These are phyloP conservation scores for Eueremaeus valkanovi DNA, from an alignment of 2,888 invertebrate species.

Conservation along the genomic window DNA sequence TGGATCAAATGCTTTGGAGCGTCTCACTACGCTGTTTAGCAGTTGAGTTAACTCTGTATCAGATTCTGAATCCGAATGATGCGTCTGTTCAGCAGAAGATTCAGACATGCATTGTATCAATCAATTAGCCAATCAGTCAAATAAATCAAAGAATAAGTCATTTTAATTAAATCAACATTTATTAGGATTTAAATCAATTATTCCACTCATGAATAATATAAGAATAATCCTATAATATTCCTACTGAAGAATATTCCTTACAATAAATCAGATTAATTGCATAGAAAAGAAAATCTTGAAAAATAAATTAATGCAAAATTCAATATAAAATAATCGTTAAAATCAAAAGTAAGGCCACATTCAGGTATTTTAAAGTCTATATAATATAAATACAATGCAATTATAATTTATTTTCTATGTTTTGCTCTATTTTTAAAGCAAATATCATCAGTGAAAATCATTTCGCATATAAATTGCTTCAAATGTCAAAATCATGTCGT, in stretches of 20 bases:
- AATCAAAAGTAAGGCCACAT: too few relatives aligned
- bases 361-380: too few relatives aligned
- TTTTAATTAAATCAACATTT: background rate
- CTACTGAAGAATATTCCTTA: too few relatives aligned
- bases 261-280: too few relatives aligned
- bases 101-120: slow-evolving; percentile 20
- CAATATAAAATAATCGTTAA: too few relatives aligned
- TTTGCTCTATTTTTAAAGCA: too few relatives aligned
- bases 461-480: slow-evolving; percentile 8
- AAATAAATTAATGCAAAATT: too few relatives aligned
- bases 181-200: background rate
- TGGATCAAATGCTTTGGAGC: slow-evolving; percentile 47
- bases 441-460: background rate
- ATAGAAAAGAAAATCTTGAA: too few relatives aligned
- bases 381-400: too few relatives aligned
- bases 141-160: background rate
- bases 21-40: slow-evolving; percentile 47
- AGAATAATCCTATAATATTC: too few relatives aligned
- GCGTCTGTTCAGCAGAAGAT: slow-evolving; percentile 25
- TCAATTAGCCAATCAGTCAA: background rate
- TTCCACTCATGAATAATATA: background rate
- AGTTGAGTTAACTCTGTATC: slow-evolving; percentile 48
- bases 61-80: slow-evolving; percentile 48
- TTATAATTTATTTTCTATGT: too few relatives aligned
- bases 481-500: slow-evolving; percentile 23